Conservation (phyloP, 2,113 vertebrate genomes). For the Hippocampus guttulatus region DNA sequence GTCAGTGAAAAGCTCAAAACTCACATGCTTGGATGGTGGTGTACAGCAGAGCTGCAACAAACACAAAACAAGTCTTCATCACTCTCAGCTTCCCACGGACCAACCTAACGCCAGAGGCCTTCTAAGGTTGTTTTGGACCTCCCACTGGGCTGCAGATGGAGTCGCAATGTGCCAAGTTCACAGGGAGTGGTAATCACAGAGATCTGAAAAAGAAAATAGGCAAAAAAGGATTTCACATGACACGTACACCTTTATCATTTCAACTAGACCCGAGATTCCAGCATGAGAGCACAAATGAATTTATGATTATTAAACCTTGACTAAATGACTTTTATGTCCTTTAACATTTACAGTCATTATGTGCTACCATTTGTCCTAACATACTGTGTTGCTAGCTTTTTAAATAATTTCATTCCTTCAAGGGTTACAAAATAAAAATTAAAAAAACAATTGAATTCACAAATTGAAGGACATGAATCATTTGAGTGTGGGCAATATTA, state of each 20-base stretch:
- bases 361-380: not conserved
- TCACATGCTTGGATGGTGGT: conserved; percentile 58
- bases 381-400: not conserved
- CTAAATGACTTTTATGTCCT: not conserved
- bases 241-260: not conserved
- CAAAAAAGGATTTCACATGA: not conserved
- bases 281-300: not conserved
- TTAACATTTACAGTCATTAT: not conserved
- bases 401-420: not conserved
- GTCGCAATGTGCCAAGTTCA: conserved; percentile 9
- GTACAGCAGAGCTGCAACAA: conserved; percentile 56
- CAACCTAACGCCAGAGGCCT: conserved; percentile 18
- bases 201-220: conserved; percentile 8
- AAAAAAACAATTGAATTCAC: not conserved
- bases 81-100: conserved; percentile 24
- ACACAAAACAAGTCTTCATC: conserved; percentile 58
- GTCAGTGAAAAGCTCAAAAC: conserved; percentile 15
- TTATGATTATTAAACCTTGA: not conserved
- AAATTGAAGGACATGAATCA: not conserved
- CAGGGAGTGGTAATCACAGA: conserved; percentile 22
- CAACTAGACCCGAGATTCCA: not conserved
- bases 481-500: not conserved
- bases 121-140: conserved; percentile 16
- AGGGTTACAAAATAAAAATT: not conserved
- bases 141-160: conserved; percentile 16